Evolutionary conservation across 2,797 vertebrate genomes (phyloP).

Genomic region (Macropodus opercularis): DNA sequence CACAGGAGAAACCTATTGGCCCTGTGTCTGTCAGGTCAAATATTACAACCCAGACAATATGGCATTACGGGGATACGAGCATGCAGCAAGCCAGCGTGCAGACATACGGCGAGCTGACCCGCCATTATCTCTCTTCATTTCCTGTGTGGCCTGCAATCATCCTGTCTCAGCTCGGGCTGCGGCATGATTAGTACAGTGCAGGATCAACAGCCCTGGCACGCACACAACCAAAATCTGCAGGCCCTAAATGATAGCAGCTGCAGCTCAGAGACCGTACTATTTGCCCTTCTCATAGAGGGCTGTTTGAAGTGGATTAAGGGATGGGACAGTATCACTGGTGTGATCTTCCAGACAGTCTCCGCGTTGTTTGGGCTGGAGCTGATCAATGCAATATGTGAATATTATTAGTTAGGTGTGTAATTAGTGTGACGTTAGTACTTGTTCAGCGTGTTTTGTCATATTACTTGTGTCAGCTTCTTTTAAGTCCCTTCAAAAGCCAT

Average conservation of each 20-base stretch:
- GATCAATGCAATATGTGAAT: slow-evolving; percentile 68
- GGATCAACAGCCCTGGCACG: slow-evolving; percentile 63
- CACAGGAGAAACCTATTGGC: slow-evolving; percentile 54
- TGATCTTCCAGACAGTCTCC: slow-evolving; percentile 38
- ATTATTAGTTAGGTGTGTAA: slow-evolving; percentile 51
- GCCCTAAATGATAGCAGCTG: slow-evolving; percentile 69
- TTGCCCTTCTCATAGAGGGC: slow-evolving; percentile 35
- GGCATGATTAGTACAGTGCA: slow-evolving; percentile 71
- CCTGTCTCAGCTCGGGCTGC: slow-evolving; percentile 66
- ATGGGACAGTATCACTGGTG: slow-evolving; percentile 14
- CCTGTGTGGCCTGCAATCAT: slow-evolving; percentile 77
- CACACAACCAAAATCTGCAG: slow-evolving; percentile 52
- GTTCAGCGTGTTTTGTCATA: slow-evolving; percentile 42
- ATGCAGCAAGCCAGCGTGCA: slow-evolving; percentile 34
- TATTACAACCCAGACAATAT: slow-evolving; percentile 61
- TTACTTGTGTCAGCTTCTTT: slow-evolving; percentile 34
- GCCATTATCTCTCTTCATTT: slow-evolving; percentile 79
- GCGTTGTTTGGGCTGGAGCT: slow-evolving; percentile 38
- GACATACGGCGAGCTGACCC: slow-evolving; percentile 66
- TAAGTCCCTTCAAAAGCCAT: slow-evolving; percentile 49
- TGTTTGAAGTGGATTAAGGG: slow-evolving; percentile 35
- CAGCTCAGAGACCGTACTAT: slow-evolving; percentile 41
- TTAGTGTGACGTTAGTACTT: slow-evolving; percentile 35
- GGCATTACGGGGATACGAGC: slow-evolving; percentile 44
- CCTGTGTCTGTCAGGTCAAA: slow-evolving; percentile 68